Conservation (phyloP, 37 sponge, comb jelly and placozoan genomes). For the Diacarnus erythraeanus region DNA sequence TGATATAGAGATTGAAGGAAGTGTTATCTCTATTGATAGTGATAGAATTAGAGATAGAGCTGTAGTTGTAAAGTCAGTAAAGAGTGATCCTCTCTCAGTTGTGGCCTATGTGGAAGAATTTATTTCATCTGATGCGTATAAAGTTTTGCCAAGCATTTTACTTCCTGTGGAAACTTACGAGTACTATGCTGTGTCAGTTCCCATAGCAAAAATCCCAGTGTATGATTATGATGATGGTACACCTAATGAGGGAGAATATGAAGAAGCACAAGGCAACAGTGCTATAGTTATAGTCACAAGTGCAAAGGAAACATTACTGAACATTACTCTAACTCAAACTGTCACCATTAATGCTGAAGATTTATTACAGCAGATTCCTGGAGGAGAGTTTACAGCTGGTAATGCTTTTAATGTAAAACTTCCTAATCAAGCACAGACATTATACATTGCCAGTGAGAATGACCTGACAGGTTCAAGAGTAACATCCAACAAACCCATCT, state of each 20-base stretch:
- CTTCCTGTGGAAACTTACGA: slow-evolving; percentile 6
- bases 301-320: slow-evolving; percentile 11
- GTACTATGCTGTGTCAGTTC: slow-evolving; percentile 62
- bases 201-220: not conserved
- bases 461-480: slow-evolving; percentile 43
- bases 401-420: not conserved
- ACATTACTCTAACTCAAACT: slow-evolving; percentile 30
- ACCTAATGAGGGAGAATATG: not conserved
- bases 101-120: slow-evolving; percentile 32
- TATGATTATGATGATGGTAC: not conserved
- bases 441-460: slow-evolving; percentile 24
- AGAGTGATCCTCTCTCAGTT: slow-evolving; percentile 12
- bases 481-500: slow-evolving; percentile 33
- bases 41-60: not conserved
- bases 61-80: slow-evolving; percentile 4
- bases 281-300: slow-evolving; percentile 32
- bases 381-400: not conserved
- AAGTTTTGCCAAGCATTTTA: slow-evolving; percentile 27
- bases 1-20: not conserved
- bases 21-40: not conserved
- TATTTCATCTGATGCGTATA: slow-evolving; percentile 22
- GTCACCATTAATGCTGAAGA: slow-evolving; percentile 2
- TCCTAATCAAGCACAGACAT: slow-evolving; percentile 9
- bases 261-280: slow-evolving; percentile 7
- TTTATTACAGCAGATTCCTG: not conserved